phyloP scores from a whole-genome alignment of 1,140 invertebrate species.

The Adelges cooleyi region DNA sequence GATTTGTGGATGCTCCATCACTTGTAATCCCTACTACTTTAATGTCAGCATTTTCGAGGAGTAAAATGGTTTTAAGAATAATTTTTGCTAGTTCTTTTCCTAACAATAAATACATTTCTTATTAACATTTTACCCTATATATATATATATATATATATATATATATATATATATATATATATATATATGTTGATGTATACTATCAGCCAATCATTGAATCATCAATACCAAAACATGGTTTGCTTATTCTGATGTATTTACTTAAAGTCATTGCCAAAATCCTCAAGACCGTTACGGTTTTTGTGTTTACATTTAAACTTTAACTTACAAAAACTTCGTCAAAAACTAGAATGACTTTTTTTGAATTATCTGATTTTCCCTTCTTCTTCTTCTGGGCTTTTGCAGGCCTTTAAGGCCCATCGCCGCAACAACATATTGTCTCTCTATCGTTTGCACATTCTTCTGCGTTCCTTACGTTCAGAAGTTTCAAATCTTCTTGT shows the following conservation, averaged over 20 bases:
- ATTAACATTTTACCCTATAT: no score
- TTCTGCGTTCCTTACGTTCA: no score
- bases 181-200: neutral
- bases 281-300: neutral
- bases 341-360: neutral
- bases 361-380: neutral
- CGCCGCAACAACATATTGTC: no score
- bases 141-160: no score
- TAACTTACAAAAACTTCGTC: neutral
- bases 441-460: no score
- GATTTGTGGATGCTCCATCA: conserved; percentile 32
- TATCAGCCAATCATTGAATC: neutral
- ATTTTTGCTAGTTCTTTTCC: conserved; percentile 32
- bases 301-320: neutral
- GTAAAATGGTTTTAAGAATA: conserved; percentile 32
- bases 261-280: neutral
- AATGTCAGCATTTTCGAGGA: conserved; percentile 31
- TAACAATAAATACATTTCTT: neutral
- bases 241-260: neutral
- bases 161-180: no score
- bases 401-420: no score
- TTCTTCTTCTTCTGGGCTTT: no score
- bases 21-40: conserved; percentile 31
- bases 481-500: no score
- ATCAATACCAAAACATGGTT: neutral